Percentiles rank a stretch among this genome's conserved stretches.
Conservation (phyloP, 2,113 vertebrate genomes). For the Plestiodon gilberti region DNA sequence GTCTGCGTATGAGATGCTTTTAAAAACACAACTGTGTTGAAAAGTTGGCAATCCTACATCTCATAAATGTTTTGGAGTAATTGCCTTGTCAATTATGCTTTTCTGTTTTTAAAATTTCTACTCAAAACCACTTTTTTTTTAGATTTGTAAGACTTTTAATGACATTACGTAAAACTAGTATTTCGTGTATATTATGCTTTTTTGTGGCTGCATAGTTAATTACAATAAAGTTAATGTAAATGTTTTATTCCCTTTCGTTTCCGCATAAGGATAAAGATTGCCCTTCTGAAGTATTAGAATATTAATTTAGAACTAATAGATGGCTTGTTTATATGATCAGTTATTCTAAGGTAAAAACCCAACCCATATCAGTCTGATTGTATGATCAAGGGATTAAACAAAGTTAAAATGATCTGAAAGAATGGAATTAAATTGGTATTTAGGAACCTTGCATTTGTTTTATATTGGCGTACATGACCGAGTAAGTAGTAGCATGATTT, state of each 20-base stretch:
- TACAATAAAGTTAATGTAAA: background rate
- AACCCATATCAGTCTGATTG: background rate
- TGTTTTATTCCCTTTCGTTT: background rate
- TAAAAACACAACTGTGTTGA: background rate
- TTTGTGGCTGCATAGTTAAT: background rate
- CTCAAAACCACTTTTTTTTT: background rate
- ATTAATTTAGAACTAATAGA: background rate
- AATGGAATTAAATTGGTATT: background rate
- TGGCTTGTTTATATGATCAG: background rate
- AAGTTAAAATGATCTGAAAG: background rate
- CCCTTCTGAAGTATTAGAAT: background rate
- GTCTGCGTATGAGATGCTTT: background rate
- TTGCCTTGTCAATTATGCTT: background rate
- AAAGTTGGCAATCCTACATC: background rate
- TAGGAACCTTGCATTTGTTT: background rate
- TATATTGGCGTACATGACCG: background rate
- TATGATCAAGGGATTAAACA: background rate
- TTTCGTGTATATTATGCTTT: background rate
- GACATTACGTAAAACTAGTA: rapidly evolving
- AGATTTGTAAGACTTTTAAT: background rate
- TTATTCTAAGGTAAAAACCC: background rate
- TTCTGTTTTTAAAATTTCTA: background rate
- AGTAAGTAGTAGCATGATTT: too few species aligned
- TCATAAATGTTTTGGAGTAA: background rate
- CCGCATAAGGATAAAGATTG: background rate